These are phyloP conservation scores for Aphaenogaster floridana DNA, from an alignment of 1,140 invertebrate species.

Conservation along the genomic window DNA sequence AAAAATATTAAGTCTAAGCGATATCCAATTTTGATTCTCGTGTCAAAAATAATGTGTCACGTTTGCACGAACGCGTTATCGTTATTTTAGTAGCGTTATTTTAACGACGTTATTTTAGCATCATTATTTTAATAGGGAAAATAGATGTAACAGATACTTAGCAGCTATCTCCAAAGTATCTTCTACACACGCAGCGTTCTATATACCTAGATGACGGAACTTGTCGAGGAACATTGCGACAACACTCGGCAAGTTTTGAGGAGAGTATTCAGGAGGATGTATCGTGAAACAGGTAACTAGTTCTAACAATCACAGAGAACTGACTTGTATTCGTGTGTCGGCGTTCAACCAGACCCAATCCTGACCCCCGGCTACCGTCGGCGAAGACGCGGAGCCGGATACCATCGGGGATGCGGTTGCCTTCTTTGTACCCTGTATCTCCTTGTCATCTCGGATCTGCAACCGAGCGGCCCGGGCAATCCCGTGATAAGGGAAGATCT, in stretches of 20 bases:
- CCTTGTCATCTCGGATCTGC: constrained; percentile 72
- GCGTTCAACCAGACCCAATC: constrained; percentile 75
- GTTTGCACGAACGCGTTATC: not conserved
- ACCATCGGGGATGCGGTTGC: constrained; percentile 65
- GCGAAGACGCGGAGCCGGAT: constrained; percentile 64
- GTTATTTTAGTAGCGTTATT: constrained; percentile 11
- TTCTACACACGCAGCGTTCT: not conserved
- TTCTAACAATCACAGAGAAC: constrained; percentile 44
- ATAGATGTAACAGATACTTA: constrained; percentile 26
- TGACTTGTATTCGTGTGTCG: constrained; percentile 74
- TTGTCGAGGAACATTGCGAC: constrained; percentile 32
- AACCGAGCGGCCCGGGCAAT: constrained; percentile 22
- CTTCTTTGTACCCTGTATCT: constrained; percentile 66
- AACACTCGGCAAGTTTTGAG: constrained; percentile 20
- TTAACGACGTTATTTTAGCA: not conserved
- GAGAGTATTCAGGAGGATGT: constrained; percentile 4
- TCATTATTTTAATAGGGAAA: not conserved
- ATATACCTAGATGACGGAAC: not conserved
- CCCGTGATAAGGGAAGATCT: constrained; percentile 18
- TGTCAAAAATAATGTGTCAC: not conserved
- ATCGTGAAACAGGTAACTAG: constrained; percentile 45
- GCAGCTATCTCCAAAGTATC: constrained; percentile 15
- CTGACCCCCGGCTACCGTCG: constrained; percentile 60
- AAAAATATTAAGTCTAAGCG: not conserved
- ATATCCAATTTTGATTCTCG: not conserved